phyloP scores from a whole-genome alignment of 2,888 invertebrate species.

The Eretmocerus hayati region DNA sequence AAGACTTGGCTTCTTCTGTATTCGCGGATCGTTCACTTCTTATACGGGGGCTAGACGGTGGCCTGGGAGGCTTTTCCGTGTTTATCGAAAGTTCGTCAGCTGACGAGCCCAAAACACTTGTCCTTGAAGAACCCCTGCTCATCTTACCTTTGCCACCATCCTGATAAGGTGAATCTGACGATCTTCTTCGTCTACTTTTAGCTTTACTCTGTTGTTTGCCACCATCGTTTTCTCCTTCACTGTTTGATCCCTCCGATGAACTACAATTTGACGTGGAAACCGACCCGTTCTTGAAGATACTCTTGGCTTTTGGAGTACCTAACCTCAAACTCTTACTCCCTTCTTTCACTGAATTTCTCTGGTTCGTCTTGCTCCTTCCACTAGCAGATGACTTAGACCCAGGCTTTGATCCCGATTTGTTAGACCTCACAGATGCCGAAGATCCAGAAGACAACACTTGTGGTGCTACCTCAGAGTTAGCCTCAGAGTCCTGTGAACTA shows the following conservation, averaged over 20 bases:
- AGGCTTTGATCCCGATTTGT: conserved; percentile 6
- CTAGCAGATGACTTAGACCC: conserved; percentile 12
- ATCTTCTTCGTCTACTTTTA: not conserved
- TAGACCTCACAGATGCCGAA: conserved; percentile 13
- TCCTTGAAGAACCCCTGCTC: conserved; percentile 49
- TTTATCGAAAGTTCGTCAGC: conserved; percentile 54
- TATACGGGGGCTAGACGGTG: conserved; percentile 49
- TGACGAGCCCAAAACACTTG: conserved; percentile 49
- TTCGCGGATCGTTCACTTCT: conserved; percentile 41
- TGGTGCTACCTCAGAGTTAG: conserved; percentile 27
- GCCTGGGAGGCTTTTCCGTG: conserved; percentile 51
- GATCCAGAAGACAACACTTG: conserved; percentile 26
- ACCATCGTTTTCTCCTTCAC: conserved; percentile 44
- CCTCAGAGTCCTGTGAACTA: conserved; percentile 44
- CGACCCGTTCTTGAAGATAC: conserved; percentile 3
- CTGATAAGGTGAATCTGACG: conserved; percentile 29
- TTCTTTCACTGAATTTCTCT: not conserved
- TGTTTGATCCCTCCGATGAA: conserved; percentile 43
- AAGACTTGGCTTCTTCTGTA: conserved; percentile 63
- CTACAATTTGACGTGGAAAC: conserved; percentile 32
- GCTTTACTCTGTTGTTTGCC: conserved; percentile 19
- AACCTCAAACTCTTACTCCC: not conserved
- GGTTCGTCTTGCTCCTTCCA: not conserved
- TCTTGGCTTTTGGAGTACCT: not conserved
- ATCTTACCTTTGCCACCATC: conserved; percentile 28